Conservation (phyloP, 2,113 vertebrate species). For the Pseudolaguvia tuberculata region DNA sequence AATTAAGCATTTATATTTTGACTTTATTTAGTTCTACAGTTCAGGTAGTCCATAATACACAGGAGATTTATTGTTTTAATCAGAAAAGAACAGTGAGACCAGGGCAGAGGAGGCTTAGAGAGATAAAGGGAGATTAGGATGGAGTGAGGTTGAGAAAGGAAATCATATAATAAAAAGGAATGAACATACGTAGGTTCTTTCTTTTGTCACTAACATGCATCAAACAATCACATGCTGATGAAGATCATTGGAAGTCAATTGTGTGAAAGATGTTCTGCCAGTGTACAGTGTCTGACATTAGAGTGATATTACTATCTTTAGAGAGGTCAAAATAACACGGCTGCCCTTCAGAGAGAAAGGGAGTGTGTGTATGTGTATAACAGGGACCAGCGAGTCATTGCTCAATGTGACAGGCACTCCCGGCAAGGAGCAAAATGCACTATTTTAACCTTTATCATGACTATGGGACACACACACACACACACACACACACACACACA, state of each 20-base stretch:
- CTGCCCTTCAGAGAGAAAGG: slow-evolving; percentile 19
- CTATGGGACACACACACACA: slow-evolving; percentile 12
- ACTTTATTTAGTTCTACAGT: background rate
- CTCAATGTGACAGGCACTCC: slow-evolving; percentile 41
- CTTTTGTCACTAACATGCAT: slow-evolving; percentile 2
- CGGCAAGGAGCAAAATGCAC: slow-evolving; percentile 34
- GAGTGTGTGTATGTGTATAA: slow-evolving; percentile 22
- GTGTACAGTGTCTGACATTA: slow-evolving; percentile 21
- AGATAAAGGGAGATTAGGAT: background rate
- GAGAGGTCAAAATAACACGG: slow-evolving; percentile 33
- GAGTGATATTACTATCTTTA: slow-evolving; percentile 22
- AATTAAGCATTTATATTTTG: background rate
- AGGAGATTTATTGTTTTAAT: slow-evolving; percentile 19
- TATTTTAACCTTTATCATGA: slow-evolving; percentile 41
- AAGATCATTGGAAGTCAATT: slow-evolving; percentile 35
- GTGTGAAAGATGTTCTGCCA: slow-evolving; percentile 23
- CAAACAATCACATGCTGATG: slow-evolving; percentile 15
- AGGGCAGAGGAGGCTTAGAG: background rate
- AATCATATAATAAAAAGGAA: background rate
- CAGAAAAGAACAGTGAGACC: background rate
- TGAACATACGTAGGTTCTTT: background rate
- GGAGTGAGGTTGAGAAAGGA: background rate
- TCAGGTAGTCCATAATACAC: slow-evolving; percentile 5
- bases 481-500: slow-evolving; percentile 17
- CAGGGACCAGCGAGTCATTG: slow-evolving; percentile 32